Conservation (phyloP, 2,797 vertebrate species). For the Mastacembelus armatus region DNA sequence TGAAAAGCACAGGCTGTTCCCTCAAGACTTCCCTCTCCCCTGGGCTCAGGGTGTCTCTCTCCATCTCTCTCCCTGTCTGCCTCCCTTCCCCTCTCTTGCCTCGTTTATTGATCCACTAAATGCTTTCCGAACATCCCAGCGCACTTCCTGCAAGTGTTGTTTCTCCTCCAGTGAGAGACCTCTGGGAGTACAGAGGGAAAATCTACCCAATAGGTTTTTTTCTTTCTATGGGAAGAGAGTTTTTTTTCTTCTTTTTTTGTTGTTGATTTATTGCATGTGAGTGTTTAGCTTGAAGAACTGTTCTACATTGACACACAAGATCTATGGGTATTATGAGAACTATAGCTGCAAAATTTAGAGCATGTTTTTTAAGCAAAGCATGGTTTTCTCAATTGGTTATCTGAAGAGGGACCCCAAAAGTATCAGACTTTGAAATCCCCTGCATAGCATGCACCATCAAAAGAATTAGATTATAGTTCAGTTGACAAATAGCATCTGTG, state of each 20-base stretch:
- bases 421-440: neutral
- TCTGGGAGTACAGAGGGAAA: slow-evolving; percentile 74
- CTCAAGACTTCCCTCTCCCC: slow-evolving; percentile 68
- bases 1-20: slow-evolving; percentile 78
- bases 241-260: slow-evolving; percentile 5
- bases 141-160: slow-evolving; percentile 81
- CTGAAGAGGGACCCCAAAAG: no score
- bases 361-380: no score
- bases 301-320: slow-evolving; percentile 2
- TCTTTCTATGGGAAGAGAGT: slow-evolving; percentile 6
- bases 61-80: slow-evolving; percentile 49
- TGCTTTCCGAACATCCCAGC: slow-evolving; percentile 78
- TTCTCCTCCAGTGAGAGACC: slow-evolving; percentile 74
- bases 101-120: slow-evolving; percentile 79
- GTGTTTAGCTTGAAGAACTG: slow-evolving; percentile 23
- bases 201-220: slow-evolving; percentile 69
- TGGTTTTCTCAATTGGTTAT: neutral
- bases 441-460: neutral
- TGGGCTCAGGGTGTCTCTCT: slow-evolving; percentile 70
- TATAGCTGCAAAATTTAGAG: no score
- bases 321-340: no score
- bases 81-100: slow-evolving; percentile 67
- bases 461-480: neutral
- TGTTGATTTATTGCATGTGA: slow-evolving; percentile 6
- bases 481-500: neutral